Percentiles rank a stretch among this genome's conserved stretches.
Evolutionary conservation across 1,140 invertebrate species (phyloP).

Genomic region (Phymastichus coffea): DNA sequence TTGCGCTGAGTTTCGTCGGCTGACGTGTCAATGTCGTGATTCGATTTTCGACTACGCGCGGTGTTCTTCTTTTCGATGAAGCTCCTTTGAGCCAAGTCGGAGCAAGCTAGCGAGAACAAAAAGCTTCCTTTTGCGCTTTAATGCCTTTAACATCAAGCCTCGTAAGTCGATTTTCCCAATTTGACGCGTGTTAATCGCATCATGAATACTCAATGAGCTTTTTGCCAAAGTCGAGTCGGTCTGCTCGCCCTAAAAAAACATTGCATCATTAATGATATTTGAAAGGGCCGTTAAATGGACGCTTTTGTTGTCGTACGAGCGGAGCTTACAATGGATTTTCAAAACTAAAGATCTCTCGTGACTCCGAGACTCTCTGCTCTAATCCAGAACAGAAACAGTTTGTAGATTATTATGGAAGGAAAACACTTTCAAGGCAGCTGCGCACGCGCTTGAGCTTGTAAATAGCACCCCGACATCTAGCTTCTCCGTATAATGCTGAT

Average conservation of each 20-base stretch:
- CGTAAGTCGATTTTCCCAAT: background rate
- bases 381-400: slow-evolving; percentile 3
- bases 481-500: too few relatives aligned
- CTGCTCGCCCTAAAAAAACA: slow-evolving; percentile 23
- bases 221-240: background rate
- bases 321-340: slow-evolving; percentile 15
- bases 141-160: too few relatives aligned
- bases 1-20: too few relatives aligned
- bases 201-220: slow-evolving; percentile 21
- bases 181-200: slow-evolving; percentile 21
- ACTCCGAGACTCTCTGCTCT: slow-evolving; percentile 3
- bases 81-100: too few relatives aligned
- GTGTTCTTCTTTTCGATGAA: too few relatives aligned
- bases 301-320: slow-evolving; percentile 9
- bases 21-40: too few relatives aligned
- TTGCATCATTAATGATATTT: slow-evolving; percentile 29
- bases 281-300: slow-evolving; percentile 22
- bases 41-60: too few relatives aligned
- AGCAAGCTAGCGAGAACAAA: too few relatives aligned
- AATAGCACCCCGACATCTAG: background rate
- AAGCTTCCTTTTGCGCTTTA: too few relatives aligned
- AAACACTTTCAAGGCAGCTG: background rate
- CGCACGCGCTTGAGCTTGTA: background rate
- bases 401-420: background rate
- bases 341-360: slow-evolving; percentile 1